Base-by-base conservation (phyloP, 2,797 vertebrate genomes). In the Tadarida brasiliensis region DNA sequence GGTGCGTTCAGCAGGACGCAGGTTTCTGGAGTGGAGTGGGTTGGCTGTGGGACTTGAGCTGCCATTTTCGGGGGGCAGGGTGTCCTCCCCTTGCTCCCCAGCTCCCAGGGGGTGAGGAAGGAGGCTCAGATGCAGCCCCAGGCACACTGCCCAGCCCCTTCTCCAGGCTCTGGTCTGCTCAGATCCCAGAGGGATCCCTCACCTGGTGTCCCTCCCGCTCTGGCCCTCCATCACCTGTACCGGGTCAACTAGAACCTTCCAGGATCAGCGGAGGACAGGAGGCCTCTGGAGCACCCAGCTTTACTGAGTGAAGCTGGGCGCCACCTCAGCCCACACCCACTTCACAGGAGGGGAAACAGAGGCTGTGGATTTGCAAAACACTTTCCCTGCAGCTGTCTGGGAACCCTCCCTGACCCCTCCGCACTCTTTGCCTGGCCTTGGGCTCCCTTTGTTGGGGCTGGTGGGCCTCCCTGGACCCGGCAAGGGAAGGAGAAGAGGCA, bases 31-130 rank as follows among this genome's bases (percentile, higher is more conserved):
- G 81, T 51, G 33, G 57, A 81, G 70, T 11, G 65, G 88, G 54
- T 22, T 87, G 80, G 82, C 94, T 92, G 28, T 81, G 86, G 91
- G 87, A 80, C 83, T 84, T 4, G 10, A 74, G 80, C 86, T 91
- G 74, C 71, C 56, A 12, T 20, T 82, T 33, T 44, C 1, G 0
- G 51, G 17, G 2, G 14, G 8, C 20, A 3, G 51, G 1, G 22
- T 56, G 44, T 12, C 88, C 88, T 24, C 11, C 39, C 30, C 76
- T 54, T 1, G 2, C 35, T 19, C 51, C 54, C 35, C 16, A 1
- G 87, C 91, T 76, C 47, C 19, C 9, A 6, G 24, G 22, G 47
- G 12, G 24, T 26, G 54, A 28, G 77, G 65, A 74, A 35, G 81
- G 68, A 59, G 44, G 77, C 77, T 67, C 54, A 10, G 54, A 39